Conservation (phyloP, 1,140 invertebrate species). For the Asbolus verrucosus region DNA sequence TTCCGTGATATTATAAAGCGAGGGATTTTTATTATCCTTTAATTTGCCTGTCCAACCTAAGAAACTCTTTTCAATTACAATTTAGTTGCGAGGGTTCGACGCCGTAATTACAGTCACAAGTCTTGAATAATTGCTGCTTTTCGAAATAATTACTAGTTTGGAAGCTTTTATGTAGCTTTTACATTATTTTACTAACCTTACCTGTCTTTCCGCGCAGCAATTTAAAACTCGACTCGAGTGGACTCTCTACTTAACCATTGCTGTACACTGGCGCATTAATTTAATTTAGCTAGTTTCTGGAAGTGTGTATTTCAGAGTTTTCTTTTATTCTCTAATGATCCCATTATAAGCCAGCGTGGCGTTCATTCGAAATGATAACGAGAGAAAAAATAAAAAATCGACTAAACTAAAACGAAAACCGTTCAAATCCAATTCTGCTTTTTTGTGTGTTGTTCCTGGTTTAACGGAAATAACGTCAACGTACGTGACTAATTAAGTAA, state of each 20-base stretch:
- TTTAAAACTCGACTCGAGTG: constrained; percentile 4
- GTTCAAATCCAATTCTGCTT: not conserved
- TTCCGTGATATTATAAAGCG: not conserved
- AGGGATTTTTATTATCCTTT: not conserved
- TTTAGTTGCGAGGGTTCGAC: not conserved
- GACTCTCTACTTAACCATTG: too few species aligned
- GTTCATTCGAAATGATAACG: too few species aligned
- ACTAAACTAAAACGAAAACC: too few species aligned
- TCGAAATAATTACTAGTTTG: not conserved
- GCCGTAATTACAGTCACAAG: not conserved
- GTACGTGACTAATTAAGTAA: constrained; percentile 23
- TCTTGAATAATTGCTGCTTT: too few species aligned
- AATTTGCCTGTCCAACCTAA: not conserved
- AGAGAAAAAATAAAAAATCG: not conserved
- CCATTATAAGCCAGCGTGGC: too few species aligned
- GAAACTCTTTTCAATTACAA: not conserved
- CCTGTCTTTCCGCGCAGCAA: not conserved
- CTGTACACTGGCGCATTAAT: too few species aligned
- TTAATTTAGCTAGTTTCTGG: not conserved
- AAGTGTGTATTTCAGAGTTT: too few species aligned
- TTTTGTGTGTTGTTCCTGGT: too few species aligned
- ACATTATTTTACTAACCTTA: not conserved
- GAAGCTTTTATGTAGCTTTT: not conserved
- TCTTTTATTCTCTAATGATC: too few species aligned
- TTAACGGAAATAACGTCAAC: constrained; percentile 22